phyloP scores from a whole-genome alignment of 1,140 invertebrate species.

The Cardiocondyla obscurior region DNA sequence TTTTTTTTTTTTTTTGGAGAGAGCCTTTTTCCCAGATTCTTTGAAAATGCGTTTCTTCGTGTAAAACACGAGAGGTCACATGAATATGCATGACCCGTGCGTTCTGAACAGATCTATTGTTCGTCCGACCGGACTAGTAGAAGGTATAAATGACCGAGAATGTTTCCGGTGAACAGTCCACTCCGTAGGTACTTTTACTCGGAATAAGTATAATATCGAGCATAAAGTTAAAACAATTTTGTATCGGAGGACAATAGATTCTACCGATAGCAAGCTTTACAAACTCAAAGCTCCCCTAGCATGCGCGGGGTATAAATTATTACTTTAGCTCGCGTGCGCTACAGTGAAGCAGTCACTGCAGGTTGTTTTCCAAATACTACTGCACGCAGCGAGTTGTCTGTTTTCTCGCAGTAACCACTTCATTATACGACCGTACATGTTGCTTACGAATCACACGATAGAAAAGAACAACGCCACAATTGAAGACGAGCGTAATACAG shows the following conservation, averaged over 20 bases:
- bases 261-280: background rate
- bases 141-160: background rate
- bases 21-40: background rate
- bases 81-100: background rate
- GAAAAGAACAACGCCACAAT: background rate
- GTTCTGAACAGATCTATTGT: background rate
- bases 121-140: background rate
- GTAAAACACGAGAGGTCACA: background rate
- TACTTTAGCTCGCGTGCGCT: background rate
- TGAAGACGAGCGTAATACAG: background rate
- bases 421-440: background rate
- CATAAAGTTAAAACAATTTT: background rate
- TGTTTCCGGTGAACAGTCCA: background rate
- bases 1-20: too few relatives aligned
- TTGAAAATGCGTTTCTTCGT: background rate
- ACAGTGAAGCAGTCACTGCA: background rate
- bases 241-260: background rate
- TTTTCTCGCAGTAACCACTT: background rate
- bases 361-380: conserved; percentile 2
- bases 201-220: background rate
- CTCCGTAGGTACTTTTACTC: background rate
- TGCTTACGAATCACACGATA: background rate
- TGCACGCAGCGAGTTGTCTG: background rate
- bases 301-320: background rate
- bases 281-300: background rate